Evolutionary conservation across 2,113 vertebrate genomes (phyloP), one percentile per base, ranked within the genome.

Genomic region (Geothlypis trichas): DNA sequence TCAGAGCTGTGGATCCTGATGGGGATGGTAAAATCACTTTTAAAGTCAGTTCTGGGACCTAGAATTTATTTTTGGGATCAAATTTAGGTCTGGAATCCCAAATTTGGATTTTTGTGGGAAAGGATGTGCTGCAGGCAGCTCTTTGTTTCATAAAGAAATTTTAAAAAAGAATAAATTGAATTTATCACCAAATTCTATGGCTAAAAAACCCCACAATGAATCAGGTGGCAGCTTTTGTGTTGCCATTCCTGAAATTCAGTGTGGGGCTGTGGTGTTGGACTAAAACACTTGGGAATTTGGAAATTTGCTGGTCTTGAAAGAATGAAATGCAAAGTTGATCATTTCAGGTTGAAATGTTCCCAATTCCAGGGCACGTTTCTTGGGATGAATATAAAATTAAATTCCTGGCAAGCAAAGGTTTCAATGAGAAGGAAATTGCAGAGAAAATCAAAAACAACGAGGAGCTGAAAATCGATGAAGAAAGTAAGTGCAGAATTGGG

Each of bases 361-460:
- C 35, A 12, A 11, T 52, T 44, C 0, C 37, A 99, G 99, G 99
- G 72, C 98, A 92, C 0, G 99, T 99, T 73, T 99, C 99, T 0
- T 99, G 99, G 99, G 98, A 99, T 4, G 99, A 99, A 81, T 99
- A 99, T 81, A 98, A 98, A 67, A 96, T 99, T 2, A 99, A 99
- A 91, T 99, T 99, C 89, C 87, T 99, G 95, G 99, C 98, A 19
- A 99, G 99, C 97, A 99, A 99, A 97, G 99, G 99, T n/a, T 98
- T 99, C 90, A 97, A 98, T 2, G 99, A 99, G 42, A 98, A 98
- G 44, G 99, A 99, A 51, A 91, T 99, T 2, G 98, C 98, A 1
- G 98, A 99, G 55, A 99, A 99, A 96, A 98, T 99, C 3, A 99
- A 96, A 95, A 99, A 98, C 47, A 99, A 99, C 0, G 98, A 99